Evolutionary conservation across 2,797 vertebrate species (phyloP).

Genomic region (Enteromius mattozi): DNA sequence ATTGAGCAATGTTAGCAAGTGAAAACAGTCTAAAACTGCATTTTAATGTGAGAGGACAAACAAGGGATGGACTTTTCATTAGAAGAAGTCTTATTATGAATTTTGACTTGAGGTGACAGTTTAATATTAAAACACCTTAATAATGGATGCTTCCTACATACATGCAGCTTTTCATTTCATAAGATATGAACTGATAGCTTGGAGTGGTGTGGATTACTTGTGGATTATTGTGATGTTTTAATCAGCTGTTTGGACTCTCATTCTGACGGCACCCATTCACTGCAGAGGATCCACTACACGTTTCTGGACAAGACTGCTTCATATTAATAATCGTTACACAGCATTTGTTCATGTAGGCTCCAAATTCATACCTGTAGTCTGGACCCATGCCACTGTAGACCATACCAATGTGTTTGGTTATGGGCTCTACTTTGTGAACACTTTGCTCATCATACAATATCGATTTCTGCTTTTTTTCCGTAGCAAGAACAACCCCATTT

Average conservation of each 20-base stretch:
- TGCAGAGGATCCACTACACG: not conserved
- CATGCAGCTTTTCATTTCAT: not conserved
- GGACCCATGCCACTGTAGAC: constrained; percentile 99
- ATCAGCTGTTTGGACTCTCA: not conserved
- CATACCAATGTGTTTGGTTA: constrained; percentile 98
- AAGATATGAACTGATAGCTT: not conserved
- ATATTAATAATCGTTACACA: not conserved
- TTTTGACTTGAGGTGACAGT: not conserved
- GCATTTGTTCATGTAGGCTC: not conserved
- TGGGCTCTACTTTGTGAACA: constrained; percentile 97
- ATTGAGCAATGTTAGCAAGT: not conserved
- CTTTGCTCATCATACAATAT: constrained; percentile 98
- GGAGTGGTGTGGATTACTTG: not conserved
- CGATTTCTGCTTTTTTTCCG: constrained; percentile 98
- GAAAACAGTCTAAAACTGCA: not conserved
- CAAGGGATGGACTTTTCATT: not conserved
- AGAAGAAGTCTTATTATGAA: not conserved
- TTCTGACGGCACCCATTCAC: not conserved
- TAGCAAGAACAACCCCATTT: constrained; percentile 96
- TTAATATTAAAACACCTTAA: not conserved
- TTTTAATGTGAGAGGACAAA: not conserved
- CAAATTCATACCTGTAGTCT: constrained; percentile 89
- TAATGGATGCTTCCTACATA: not conserved
- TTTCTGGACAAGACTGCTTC: not conserved
- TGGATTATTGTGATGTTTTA: not conserved